Evolutionary conservation across 53 echinoderm and acorn worm species (phyloP), one percentile per base, ranked within the genome.

Genomic region (Henricia sp.): DNA sequence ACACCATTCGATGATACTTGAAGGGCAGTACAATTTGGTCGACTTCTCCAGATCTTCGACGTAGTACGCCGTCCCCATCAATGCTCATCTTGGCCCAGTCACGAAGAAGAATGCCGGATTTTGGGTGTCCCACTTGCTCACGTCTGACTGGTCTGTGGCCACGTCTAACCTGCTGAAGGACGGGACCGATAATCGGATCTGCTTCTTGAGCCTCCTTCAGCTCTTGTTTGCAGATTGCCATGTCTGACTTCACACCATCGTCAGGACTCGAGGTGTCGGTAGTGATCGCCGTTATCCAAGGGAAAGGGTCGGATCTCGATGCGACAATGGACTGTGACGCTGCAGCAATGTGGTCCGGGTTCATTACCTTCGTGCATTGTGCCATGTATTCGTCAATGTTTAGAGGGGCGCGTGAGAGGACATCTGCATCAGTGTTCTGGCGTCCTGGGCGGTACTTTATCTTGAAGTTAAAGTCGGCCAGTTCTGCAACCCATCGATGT

Each of bases 21-120:
- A 0, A 13, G 8, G 78, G 90, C 4, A 90, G 60, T 1, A 80
- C 70, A 9, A 90, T 3, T 62, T 85, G 90, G 23, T 52, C 2
- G 32, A 36, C 26, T 28, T 29, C 53, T 11, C 24, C 64, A 23
- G 83, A 44, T 54, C 50, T 33, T 21, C 89, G 55, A 36, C 60
- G 39, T 50, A 88, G 52, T 6, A 88, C n/a, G n/a, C n/a, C n/a
- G n/a, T n/a, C 24, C 16, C 88, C 82, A 17, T 70, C 64, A 30
- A 88, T 19, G n/a, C 68, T 39, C 19, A 88, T n/a, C 40, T 72
- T 53, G 3, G 68, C 34, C 90, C 90, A 90, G 30, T 90, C 82
- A 52, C 86, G 71, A 36, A 86, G 44, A 37, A 86, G 43, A 0
- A 58, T 28, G 23, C n/a, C n/a, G n/a, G n/a, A n/a, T n/a, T n/a